Evolutionary conservation across 2,797 vertebrate species (phyloP), one percentile per base, ranked within the genome.

Genomic region (Characodon lateralis): DNA sequence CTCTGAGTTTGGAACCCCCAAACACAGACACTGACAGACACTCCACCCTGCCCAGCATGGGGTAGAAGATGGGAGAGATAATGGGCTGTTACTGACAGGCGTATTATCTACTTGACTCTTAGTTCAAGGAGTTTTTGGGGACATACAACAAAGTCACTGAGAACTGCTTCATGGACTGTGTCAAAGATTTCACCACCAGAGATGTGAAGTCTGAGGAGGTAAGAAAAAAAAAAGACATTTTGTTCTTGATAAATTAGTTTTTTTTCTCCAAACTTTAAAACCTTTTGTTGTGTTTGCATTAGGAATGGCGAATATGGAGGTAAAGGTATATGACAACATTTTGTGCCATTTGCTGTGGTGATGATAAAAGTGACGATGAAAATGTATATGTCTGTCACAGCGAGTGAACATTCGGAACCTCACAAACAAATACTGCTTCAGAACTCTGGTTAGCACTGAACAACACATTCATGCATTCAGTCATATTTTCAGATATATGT

Each of bases 131-230:
- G 91, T 99, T 99, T 89, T 95, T 99, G 91, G 97, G 98, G 83
- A 99, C 98, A 0, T 99, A 99, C 94, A 99, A 99, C 94, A 99
- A 97, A 92, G 94, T 99, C 83, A 99, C 98, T 22, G 98, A 99
- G 90, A 99, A 96, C 90, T 99, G 98, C 88, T 99, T 99, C 80
- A 93, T 99, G 96, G 98, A 99, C 89, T 99, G 98, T 75, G 96
- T 99, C 78, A 98, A 97, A 91, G 98, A 99, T 83, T 99, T 99
- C 92, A 99, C 97, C 75, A 96, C 91, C 73, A 95, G 98, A 90
- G 97, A 99, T 56, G 97, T 99, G 74, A 97, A 96, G 89, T 86
- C 96, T 3, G 98, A 99, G 83, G 98, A 99, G 97, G 98, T 98
- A 92, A 56, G 61, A 14, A n/a, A 43, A 10, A 39, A 31, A 7